Base-by-base conservation (phyloP, 2,797 vertebrate genomes). In the Carduelis carduelis region DNA sequence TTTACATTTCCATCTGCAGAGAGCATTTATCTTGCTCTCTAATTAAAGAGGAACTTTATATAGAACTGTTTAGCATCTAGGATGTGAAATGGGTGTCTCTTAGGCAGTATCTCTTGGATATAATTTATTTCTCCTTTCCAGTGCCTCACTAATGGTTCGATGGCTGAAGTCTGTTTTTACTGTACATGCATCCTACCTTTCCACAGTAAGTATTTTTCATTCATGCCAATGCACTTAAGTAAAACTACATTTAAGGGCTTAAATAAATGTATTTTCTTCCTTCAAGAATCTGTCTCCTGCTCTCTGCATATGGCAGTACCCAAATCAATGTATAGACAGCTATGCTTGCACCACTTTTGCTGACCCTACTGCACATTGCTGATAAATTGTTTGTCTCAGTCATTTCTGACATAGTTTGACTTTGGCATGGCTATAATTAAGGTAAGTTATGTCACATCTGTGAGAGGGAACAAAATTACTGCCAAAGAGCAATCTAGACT, bases 131-230 rank as follows among this genome's bases (percentile, higher is more conserved):
- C 71, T 94, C 8, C 81, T 92, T 95, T 90, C 28, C 98, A 99
- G 99, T 98, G 99, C 99, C 13, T 94, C 98, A 81, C 83, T 99
- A 90, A 99, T 99, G 98, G 99, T 99, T 59, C 98, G 98, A 64
- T 99, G 99, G 99, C 97, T 99, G 59, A 99, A 99, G 94, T 98
- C 98, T 20, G 98, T 99, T 59, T 98, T 99, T 43, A 98, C 98
- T 35, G 97, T 99, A 64, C 99, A 99, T 92, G 99, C 99, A 26
- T 99, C 99, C 22, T 99, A 99, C 95, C 98, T 99, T 72, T 99
- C 99, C 87, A 99, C 99, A 70, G 99, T 99, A 98, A 99, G 99
- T 98, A 59, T 53, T 52, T 77, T 60, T 60, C 17, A 12, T 69
- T 86, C 9, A 16, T 57, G 44, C 44, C 78, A 49, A 71, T 37